phyloP scores from a whole-genome alignment of 2,797 vertebrate genomes.

The Artibeus jamaicensis region DNA sequence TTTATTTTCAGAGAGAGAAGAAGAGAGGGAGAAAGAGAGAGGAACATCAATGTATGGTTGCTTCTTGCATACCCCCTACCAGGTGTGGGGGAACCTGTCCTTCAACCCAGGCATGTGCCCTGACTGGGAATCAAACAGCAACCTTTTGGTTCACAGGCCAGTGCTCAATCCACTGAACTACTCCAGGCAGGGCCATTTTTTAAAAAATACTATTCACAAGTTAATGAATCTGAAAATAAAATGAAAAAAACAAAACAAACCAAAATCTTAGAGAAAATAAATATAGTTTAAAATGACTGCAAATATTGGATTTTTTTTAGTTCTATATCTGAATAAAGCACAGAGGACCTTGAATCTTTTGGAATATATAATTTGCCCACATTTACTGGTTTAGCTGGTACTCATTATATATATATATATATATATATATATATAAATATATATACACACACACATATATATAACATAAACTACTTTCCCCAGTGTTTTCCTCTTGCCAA shows the following conservation, averaged over 20 bases:
- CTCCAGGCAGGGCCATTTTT: neutral
- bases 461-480: neutral
- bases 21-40: too few relatives aligned
- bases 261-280: neutral
- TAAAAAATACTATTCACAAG: neutral
- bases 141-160: too few relatives aligned
- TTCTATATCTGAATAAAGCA: slow-evolving; percentile 40
- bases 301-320: neutral
- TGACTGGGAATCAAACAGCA: too few relatives aligned
- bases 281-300: slow-evolving; percentile 10
- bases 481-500: neutral
- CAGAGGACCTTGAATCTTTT: slow-evolving; percentile 43
- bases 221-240: neutral
- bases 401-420: neutral
- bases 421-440: too few relatives aligned
- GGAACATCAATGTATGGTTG: too few relatives aligned
- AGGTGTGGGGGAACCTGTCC: too few relatives aligned
- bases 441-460: too few relatives aligned
- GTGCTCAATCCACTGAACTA: too few relatives aligned
- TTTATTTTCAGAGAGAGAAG: too few relatives aligned
- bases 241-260: neutral
- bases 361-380: neutral
- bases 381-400: neutral
- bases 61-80: too few relatives aligned
- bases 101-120: too few relatives aligned